Base-by-base conservation (phyloP, 2,113 vertebrate genomes). In the Chaetops frenatus region DNA sequence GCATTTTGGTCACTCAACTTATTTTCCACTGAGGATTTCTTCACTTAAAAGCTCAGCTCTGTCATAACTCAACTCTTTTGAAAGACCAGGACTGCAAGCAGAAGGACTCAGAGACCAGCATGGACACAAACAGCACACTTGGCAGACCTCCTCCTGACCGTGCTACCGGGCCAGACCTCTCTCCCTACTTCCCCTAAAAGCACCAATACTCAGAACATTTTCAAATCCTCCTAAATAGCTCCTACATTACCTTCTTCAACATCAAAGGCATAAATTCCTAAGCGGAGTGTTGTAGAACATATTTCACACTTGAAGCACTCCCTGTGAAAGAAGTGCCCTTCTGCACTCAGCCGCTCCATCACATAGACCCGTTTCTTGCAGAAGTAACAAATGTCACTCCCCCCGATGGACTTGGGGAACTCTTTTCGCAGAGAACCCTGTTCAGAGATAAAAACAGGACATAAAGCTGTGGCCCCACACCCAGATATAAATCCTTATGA, bases 311-410 rank as follows among this genome's bases (percentile, higher is more conserved):
- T 98, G 95, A 99, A 99, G 86, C 99, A 99, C 88, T 99, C 99
- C 23, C 99, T 98, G 90, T 99, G 99, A 97, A 99, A 99, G 97
- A 98, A 99, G 81, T 99, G 98, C 7, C 99, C 99, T 91, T 99
- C 99, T 0, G 99, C 98, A 14, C 99, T 98, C 92, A 99, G 97
- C 51, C 99, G 95, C 97, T 99, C 99, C 98, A 99, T 99, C 89
- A 99, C 98, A 2, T 99, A 99, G 29, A 99, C 99, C 3, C 99
- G 98, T 86, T 98, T 99, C 92, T 98, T 98, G 76, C 99, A 99
- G 56, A 98, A 99, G 86, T 98, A 98, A 67, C 99, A 99, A 81
- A 97, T 99, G 97, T 99, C 98, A 7, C 98, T 98, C 23, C 99
- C 99, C 0, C 99, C 99, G 3, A 99, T 51, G 28, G 97, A 98